These are phyloP conservation scores for Columba livia DNA, from an alignment of 2,113 vertebrate species.

Conservation along the genomic window DNA sequence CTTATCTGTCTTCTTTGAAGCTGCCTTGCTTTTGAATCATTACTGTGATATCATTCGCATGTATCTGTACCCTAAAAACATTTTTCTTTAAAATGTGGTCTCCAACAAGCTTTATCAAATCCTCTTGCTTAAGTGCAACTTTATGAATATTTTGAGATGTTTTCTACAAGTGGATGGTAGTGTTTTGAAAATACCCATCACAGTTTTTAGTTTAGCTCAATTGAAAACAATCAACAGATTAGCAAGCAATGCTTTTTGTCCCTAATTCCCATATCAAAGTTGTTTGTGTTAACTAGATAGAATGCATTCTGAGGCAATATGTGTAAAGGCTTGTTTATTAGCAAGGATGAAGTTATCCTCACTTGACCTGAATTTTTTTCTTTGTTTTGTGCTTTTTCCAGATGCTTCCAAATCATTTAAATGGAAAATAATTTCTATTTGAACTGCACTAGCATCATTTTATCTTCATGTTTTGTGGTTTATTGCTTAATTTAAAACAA, in stretches of 20 bases:
- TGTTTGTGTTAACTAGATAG: constrained; percentile 48
- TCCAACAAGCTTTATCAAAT: neutral
- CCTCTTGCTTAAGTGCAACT: neutral
- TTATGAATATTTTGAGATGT: neutral
- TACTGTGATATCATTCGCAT: neutral
- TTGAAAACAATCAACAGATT: constrained; percentile 37
- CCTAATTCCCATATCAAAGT: constrained; percentile 43
- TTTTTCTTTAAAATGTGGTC: neutral
- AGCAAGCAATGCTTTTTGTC: constrained; percentile 33
- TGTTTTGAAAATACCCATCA: neutral
- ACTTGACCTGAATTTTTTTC: neutral
- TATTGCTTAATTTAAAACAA: constrained; percentile 8
- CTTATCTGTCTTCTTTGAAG: neutral
- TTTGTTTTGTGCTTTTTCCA: neutral
- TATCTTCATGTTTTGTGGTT: neutral
- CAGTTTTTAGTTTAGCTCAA: neutral
- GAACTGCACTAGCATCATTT: neutral
- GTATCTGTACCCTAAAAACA: accelerated
- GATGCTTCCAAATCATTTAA: neutral
- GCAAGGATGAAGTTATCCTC: constrained; percentile 32
- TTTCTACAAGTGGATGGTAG: neutral
- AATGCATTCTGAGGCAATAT: neutral
- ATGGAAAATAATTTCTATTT: neutral
- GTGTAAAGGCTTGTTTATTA: constrained; percentile 9
- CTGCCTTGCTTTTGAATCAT: neutral